Base-by-base conservation (phyloP, 2,888 invertebrate genomes). In the Drosophila maculinotata region DNA sequence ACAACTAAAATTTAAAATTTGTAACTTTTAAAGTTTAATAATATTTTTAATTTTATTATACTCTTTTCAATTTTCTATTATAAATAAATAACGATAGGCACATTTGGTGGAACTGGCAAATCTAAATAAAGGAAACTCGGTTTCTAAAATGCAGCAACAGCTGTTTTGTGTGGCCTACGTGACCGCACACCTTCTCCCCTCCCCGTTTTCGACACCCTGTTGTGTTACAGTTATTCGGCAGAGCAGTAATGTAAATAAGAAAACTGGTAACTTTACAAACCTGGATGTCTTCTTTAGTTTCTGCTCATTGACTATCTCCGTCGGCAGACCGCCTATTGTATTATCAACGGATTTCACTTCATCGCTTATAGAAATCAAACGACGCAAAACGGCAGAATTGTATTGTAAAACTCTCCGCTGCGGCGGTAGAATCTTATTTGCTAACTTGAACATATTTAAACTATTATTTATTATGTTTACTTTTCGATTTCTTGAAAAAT, bases 231-330 rank as follows among this genome's bases (percentile, higher is more conserved):
- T 0, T 3, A 26, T n/a, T 9, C 17, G 3, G 31, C 8, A 36
- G 33, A 31, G 31, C 12, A 64, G 30, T 38, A 69, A 71, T 57
- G 56, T 66, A 69, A 72, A 58, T 65, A 79, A 52, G 44, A 48
- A 45, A 67, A 65, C 56, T 48, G 63, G 53, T 45, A 47, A 52
- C 69, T n/a, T n/a, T 71, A 90, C 90, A 51, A 30, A 59, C 59
- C 90, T 89, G 48, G 84, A 68, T 2, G 89, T 87, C 38, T 87
- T 90, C 54, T 88, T 89, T 41, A 90, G 63, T 53, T 90, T 89
- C 57, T 90, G 89, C 28, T 89, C 79, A 49, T 80, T 83, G 12
- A 89, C 89, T 52, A 90, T 69, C 20, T 90, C 89, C 6, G 80
- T 76, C 28, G 90, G 80, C 38, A 89, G 26, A 28, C 89, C 89